phyloP scores from a whole-genome alignment of 2,113 vertebrate species.

The Dicentrarchus labrax region DNA sequence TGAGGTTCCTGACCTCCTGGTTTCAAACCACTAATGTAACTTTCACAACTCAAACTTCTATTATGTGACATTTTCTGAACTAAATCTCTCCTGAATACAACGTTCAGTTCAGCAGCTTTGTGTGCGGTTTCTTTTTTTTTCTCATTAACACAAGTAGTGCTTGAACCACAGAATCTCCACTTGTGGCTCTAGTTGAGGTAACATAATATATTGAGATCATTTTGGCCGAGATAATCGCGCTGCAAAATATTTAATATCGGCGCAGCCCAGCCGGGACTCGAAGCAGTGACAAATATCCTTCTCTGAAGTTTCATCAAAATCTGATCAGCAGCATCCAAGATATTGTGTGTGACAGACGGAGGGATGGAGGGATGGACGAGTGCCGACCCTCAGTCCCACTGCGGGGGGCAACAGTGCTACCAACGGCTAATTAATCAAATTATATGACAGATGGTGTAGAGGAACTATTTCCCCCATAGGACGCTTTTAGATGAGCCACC shows the following conservation, averaged over 20 bases:
- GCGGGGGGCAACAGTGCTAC: conserved; percentile 70
- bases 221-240: neutral
- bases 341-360: conserved; percentile 73
- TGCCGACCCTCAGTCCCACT: conserved; percentile 71
- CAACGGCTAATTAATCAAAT: conserved; percentile 80
- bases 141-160: neutral
- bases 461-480: conserved; percentile 73
- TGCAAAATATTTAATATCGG: conserved; percentile 36
- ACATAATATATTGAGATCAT: neutral
- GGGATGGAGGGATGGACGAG: conserved; percentile 72
- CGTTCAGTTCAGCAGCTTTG: neutral
- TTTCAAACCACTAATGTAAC: neutral
- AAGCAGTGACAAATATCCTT: conserved; percentile 48
- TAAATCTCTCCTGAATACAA: neutral
- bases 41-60: neutral
- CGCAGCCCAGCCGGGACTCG: conserved; percentile 6
- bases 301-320: conserved; percentile 72
- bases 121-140: neutral
- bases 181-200: conserved; percentile 1
- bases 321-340: conserved; percentile 68
- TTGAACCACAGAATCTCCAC: conserved; percentile 1
- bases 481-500: conserved; percentile 60
- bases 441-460: conserved; percentile 76
- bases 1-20: neutral
- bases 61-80: neutral